Evolutionary conservation across 2,113 vertebrate species (phyloP).

Genomic region (Otis tarda): DNA sequence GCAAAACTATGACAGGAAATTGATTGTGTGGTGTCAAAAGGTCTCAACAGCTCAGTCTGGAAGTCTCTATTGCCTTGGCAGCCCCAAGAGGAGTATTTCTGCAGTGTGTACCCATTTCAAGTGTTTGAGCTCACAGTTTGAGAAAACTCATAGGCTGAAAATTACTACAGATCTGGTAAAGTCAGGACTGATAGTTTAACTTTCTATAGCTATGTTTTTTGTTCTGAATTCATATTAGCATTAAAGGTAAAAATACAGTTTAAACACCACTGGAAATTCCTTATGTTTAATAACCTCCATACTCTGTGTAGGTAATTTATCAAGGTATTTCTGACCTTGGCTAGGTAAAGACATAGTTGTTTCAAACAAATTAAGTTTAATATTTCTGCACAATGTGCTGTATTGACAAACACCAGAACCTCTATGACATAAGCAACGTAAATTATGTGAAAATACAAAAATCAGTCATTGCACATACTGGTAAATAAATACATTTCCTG

Average conservation of each 20-base stretch:
- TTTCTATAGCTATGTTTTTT: background rate
- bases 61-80: background rate
- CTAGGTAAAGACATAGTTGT: background rate
- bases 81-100: background rate
- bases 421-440: constrained; percentile 75
- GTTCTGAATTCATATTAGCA: background rate
- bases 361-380: constrained; percentile 77
- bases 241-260: background rate
- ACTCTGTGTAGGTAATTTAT: background rate
- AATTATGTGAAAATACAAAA: constrained; percentile 78
- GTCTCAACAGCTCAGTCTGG: background rate
- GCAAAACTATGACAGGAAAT: too few relatives aligned
- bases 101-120: background rate
- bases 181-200: background rate
- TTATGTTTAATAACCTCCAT: background rate
- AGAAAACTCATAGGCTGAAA: background rate
- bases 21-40: background rate
- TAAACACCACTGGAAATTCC: background rate
- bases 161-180: background rate
- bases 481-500: constrained; percentile 77
- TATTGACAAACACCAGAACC: constrained; percentile 80
- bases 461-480: constrained; percentile 71
- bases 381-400: constrained; percentile 73
- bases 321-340: background rate
- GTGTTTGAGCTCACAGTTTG: background rate